Evolutionary conservation across 2,113 vertebrate genomes (phyloP).

Genomic region (Guaruba guarouba): DNA sequence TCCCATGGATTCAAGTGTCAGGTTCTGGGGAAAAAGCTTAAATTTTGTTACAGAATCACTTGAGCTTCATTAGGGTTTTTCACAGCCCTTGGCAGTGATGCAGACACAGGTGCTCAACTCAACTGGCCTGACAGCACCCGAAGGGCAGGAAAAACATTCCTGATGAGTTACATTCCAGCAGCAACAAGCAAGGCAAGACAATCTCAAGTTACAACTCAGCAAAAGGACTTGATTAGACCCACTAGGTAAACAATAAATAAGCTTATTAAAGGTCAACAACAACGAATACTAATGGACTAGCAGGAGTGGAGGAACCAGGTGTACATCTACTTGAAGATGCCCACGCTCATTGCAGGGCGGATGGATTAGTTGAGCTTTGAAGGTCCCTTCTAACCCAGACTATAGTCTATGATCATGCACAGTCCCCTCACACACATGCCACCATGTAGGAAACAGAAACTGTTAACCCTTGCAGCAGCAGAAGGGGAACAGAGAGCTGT

Average conservation of each 20-base stretch:
- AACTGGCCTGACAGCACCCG: neutral
- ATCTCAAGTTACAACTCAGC: neutral
- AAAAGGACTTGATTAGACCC: neutral
- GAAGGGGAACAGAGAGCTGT: neutral
- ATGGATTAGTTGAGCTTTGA: neutral
- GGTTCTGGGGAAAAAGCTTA: neutral
- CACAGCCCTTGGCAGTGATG: neutral
- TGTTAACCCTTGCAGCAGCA: neutral
- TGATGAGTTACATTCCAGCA: neutral
- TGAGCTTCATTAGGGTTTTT: neutral
- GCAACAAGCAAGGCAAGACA: neutral
- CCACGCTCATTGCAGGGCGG: neutral
- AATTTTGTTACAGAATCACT: neutral
- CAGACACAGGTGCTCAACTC: rapidly evolving
- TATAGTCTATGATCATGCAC: neutral
- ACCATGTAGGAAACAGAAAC: neutral
- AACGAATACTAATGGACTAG: neutral
- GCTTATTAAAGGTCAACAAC: neutral
- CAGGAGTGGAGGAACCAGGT: neutral
- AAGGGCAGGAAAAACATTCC: neutral
- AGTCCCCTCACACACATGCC: neutral
- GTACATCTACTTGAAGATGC: neutral
- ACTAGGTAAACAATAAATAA: conserved; percentile 19
- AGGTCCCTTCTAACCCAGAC: neutral
- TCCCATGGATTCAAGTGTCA: neutral